Evolutionary conservation across 2,113 vertebrate genomes (phyloP).

Genomic region (Archocentrus centrarchus): DNA sequence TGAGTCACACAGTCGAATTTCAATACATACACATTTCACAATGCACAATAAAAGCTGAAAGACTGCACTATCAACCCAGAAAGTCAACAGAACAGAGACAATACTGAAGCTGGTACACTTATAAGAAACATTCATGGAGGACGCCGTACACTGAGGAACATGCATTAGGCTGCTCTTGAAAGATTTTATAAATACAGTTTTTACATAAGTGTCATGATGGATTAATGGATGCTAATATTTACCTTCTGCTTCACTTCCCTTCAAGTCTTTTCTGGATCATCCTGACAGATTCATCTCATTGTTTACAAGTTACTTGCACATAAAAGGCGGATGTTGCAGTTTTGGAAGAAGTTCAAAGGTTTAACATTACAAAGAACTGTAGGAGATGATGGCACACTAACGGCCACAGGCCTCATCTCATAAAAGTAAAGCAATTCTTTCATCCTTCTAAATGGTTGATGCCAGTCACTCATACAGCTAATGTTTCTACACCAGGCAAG

Average conservation of each 20-base stretch:
- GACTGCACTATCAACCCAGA: slow-evolving; percentile 34
- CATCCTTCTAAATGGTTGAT: not conserved
- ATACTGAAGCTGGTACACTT: slow-evolving; percentile 16
- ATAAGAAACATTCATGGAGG: slow-evolving; percentile 63
- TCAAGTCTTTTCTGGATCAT: slow-evolving; percentile 10
- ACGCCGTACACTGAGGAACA: not conserved
- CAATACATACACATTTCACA: slow-evolving; percentile 27
- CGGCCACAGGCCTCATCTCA: slow-evolving; percentile 1
- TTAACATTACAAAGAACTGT: slow-evolving; percentile 3
- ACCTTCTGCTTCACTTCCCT: not conserved
- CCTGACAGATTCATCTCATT: slow-evolving; percentile 15
- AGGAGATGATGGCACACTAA: not conserved
- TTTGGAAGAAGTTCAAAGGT: slow-evolving; percentile 26
- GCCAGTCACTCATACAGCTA: not conserved
- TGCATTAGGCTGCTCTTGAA: not conserved
- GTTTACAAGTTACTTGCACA: slow-evolving; percentile 11
- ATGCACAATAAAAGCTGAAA: slow-evolving; percentile 44
- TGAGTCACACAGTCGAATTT: not conserved
- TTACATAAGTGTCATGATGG: not conserved
- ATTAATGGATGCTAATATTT: slow-evolving; percentile 21
- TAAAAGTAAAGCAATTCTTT: slow-evolving; percentile 7
- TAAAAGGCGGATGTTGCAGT: slow-evolving; percentile 15
- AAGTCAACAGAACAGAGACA: slow-evolving; percentile 52
- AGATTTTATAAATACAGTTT: not conserved
- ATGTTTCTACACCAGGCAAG: not conserved